phyloP scores from a whole-genome alignment of 2,888 invertebrate genomes.

The Chorisops tibialis region DNA sequence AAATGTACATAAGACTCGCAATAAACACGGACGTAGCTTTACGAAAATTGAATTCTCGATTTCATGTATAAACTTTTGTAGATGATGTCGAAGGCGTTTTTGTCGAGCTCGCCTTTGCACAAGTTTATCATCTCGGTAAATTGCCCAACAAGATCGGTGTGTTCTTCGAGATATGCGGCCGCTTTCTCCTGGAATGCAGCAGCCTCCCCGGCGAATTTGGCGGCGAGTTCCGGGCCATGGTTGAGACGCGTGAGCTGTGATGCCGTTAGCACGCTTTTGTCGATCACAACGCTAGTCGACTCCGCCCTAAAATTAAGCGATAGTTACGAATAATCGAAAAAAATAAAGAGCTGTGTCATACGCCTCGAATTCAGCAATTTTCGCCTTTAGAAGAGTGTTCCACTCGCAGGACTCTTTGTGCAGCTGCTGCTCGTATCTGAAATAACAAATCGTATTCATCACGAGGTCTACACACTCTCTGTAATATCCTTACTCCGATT shows the following conservation, averaged over 20 bases:
- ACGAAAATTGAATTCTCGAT: not conserved
- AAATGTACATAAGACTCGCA: not conserved
- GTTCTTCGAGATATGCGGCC: constrained; percentile 37
- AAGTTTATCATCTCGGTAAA: constrained; percentile 36
- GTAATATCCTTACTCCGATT: constrained; percentile 8
- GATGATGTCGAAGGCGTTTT: constrained; percentile 28
- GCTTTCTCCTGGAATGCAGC: constrained; percentile 39
- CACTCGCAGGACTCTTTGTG: constrained; percentile 39
- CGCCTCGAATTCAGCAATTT: constrained; percentile 29
- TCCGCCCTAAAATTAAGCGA: not conserved
- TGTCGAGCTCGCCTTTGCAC: constrained; percentile 32
- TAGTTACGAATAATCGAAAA: not conserved
- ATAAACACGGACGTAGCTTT: too few relatives aligned
- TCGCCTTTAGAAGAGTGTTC: constrained; percentile 33
- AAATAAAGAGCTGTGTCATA: constrained; percentile 6
- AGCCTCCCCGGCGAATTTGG: constrained; percentile 39
- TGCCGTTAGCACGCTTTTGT: constrained; percentile 34
- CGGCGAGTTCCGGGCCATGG: constrained; percentile 37
- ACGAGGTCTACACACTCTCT: not conserved
- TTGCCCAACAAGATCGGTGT: constrained; percentile 36
- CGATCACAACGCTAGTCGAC: constrained; percentile 18
- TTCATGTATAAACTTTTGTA: constrained; percentile 30
- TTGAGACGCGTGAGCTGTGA: constrained; percentile 41
- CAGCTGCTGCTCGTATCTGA: constrained; percentile 37
- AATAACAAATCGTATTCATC: constrained; percentile 1